Conservation (phyloP, 1,140 invertebrate species). For the Drosophila jambulina region DNA sequence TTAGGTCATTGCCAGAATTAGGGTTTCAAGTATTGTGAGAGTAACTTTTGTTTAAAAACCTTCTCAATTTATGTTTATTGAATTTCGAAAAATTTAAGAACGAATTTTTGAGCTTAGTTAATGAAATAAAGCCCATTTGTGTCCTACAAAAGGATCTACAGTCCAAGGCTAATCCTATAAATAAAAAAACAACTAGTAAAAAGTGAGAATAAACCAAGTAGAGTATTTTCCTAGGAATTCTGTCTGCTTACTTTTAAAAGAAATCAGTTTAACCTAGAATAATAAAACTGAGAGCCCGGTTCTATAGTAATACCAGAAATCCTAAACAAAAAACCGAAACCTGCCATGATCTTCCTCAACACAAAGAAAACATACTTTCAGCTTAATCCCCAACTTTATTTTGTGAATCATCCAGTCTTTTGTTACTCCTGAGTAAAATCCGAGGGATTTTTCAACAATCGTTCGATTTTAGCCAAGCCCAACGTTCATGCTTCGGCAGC, state of each 20-base stretch:
- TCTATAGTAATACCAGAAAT: not conserved
- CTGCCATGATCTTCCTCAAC: not conserved
- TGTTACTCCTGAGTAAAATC: not conserved
- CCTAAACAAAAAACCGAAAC: not conserved
- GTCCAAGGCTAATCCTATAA: no score
- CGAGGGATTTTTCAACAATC: not conserved
- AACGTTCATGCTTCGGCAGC: not conserved
- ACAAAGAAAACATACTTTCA: not conserved
- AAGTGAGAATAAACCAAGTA: not conserved
- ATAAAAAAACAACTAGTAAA: not conserved
- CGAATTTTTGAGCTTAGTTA: no score
- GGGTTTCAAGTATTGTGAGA: not conserved
- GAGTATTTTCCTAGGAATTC: not conserved
- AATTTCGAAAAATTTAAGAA: no score
- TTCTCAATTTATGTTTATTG: not conserved
- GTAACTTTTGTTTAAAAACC: not conserved
- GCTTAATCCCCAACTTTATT: not conserved
- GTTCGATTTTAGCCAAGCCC: constrained; percentile 23
- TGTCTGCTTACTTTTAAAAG: not conserved
- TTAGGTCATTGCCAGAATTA: not conserved
- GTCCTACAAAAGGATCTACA: no score
- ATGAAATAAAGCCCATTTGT: no score
- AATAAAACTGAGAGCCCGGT: not conserved
- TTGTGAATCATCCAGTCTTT: not conserved
- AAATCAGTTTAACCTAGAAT: not conserved